These are phyloP conservation scores for Phalloptychus januarius DNA, from an alignment of 2,797 vertebrate species.

Conservation along the genomic window DNA sequence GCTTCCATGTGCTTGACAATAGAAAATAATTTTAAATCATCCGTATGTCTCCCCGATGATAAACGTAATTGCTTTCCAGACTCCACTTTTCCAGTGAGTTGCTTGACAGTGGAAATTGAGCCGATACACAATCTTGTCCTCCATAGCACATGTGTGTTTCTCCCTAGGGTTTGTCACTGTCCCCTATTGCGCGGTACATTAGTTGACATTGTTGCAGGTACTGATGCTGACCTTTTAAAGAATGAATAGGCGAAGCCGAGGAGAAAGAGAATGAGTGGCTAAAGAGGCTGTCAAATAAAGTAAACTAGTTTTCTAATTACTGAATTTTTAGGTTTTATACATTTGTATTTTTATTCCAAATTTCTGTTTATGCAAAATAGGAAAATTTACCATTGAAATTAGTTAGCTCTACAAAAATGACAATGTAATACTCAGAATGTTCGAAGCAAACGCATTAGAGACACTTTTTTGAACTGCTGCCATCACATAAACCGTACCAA, in stretches of 20 bases:
- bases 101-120: slow-evolving; percentile 58
- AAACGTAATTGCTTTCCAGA: slow-evolving; percentile 69
- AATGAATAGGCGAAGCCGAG: not conserved
- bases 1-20: slow-evolving; percentile 57
- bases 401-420: not conserved
- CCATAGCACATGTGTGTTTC: slow-evolving; percentile 55
- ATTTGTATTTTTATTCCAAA: not conserved
- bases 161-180: slow-evolving; percentile 53
- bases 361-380: not conserved
- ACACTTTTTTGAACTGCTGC: not conserved
- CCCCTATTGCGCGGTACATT: slow-evolving; percentile 57
- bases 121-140: slow-evolving; percentile 59
- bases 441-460: not conserved
- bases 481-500: not conserved
- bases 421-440: not conserved
- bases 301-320: too few species aligned
- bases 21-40: slow-evolving; percentile 67
- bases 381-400: not conserved
- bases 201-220: slow-evolving; percentile 43
- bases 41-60: slow-evolving; percentile 50
- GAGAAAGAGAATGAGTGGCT: not conserved
- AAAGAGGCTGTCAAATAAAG: not conserved
- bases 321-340: not conserved
- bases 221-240: slow-evolving; percentile 37
- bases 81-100: slow-evolving; percentile 51